Evolutionary conservation across 2,888 invertebrate genomes (phyloP).

Genomic region (Zhengitettix transpicula): DNA sequence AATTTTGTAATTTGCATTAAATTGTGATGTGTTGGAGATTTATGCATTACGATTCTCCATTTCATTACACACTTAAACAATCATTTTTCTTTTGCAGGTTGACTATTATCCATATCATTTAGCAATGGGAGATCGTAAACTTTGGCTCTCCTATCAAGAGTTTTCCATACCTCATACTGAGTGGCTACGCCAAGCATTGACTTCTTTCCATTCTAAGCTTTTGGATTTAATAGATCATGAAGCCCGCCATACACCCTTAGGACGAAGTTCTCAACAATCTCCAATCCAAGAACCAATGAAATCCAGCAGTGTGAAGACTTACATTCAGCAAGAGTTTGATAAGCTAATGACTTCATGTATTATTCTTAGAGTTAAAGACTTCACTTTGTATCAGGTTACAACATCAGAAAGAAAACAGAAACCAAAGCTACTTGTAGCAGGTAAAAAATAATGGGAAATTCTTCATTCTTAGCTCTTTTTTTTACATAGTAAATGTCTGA

Average conservation of each 20-base stretch:
- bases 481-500: too few species aligned
- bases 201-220: slow-evolving; percentile 57
- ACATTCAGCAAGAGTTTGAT: slow-evolving; percentile 52
- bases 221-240: slow-evolving; percentile 56
- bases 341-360: slow-evolving; percentile 86
- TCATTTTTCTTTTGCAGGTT: slow-evolving; percentile 26
- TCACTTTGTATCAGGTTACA: slow-evolving; percentile 71
- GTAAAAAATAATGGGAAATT: slow-evolving; percentile 25
- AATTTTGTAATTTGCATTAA: too few species aligned
- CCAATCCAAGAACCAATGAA: neutral
- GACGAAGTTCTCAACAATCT: slow-evolving; percentile 19
- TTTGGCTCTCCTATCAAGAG: slow-evolving; percentile 78
- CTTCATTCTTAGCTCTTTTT: too few species aligned
- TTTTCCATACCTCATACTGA: slow-evolving; percentile 61
- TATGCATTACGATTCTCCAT: neutral
- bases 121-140: slow-evolving; percentile 70
- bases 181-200: slow-evolving; percentile 76
- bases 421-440: slow-evolving; percentile 65
- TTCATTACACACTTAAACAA: neutral
- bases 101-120: slow-evolving; percentile 95
- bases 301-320: slow-evolving; percentile 35
- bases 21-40: neutral
- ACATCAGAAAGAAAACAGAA: slow-evolving; percentile 54
- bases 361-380: slow-evolving; percentile 78
- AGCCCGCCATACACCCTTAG: slow-evolving; percentile 33